Base-by-base conservation (phyloP, 2,888 invertebrate genomes). In the Thereva nobilitata region DNA sequence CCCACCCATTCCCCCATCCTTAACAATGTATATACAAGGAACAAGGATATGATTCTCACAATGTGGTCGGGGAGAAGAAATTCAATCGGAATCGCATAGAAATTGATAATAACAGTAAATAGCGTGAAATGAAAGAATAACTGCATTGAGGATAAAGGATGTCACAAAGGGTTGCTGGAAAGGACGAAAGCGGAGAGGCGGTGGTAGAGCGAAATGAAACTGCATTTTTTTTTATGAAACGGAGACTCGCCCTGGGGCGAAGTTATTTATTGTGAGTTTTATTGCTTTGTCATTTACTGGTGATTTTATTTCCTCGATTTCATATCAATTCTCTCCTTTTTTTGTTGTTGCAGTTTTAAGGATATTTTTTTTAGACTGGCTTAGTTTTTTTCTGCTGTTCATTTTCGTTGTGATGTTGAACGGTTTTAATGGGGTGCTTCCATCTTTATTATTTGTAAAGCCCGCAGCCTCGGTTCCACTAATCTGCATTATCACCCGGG, bases 61-160 rank as follows among this genome's bases (percentile, higher is more conserved):
- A 23, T 23, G 23, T 23, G 23, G 23, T 23, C 23, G 23, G 23
- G 23, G 23, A 12, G 44, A 5, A 9, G 44, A 44, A 23, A 59
- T 47, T 45, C 59, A 59, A 59, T 59, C 59, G 40, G 38, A 49
- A 45, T 47, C 49, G 23, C 38, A 49, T 59, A 59, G 47, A 59
- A 59, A 49, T 47, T 47, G 59, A 59, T 59, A 59, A 59, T 47
- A 59, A 59, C 59, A 47, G 40, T 59, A 49, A 59, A 59, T 59
- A 59, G 38, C 38, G 59, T 9, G 34, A 59, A 59, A 59, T 59
- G 12, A 59, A 59, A 59, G 40, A 59, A 49, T 59, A 59, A 59
- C 59, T 49, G 9, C 47, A 59, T 38, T 38, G 10, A 52, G 9
- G 52, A 8, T 52, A 4, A 34, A 52, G 23, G 23, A 23, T 23